phyloP scores from a whole-genome alignment of 2,888 invertebrate genomes.

The Amblyjoppa fuscipennis region DNA sequence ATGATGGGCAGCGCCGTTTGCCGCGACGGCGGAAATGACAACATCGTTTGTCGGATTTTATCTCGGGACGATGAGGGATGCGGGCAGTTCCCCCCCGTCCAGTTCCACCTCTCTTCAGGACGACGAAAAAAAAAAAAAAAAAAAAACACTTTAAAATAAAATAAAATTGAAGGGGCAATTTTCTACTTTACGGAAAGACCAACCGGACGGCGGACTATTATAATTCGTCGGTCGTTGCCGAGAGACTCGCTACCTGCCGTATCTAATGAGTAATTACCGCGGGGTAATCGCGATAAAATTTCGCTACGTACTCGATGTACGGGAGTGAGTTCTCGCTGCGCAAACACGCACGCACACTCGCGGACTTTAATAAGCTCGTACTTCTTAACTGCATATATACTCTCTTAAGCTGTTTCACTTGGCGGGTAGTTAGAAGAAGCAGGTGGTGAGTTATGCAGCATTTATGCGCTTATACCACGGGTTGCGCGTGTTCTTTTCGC shows the following conservation, averaged over 20 bases:
- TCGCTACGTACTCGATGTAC: conserved; percentile 21
- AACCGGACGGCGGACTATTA: conserved; percentile 31
- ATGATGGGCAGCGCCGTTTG: conserved; percentile 34
- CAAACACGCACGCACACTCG: conserved; percentile 25
- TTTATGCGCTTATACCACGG: conserved; percentile 43
- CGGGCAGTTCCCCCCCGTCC: not conserved
- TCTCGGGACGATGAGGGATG: conserved; percentile 18
- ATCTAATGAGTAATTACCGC: conserved; percentile 66
- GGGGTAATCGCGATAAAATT: conserved; percentile 62
- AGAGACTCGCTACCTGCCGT: conserved; percentile 52
- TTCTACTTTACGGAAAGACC: conserved; percentile 25
- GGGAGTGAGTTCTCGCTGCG: conserved; percentile 2
- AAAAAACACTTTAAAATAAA: not conserved
- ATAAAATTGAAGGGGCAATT: conserved; percentile 20
- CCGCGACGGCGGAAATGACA: conserved; percentile 57
- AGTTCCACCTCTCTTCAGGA: not conserved
- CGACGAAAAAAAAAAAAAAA: not conserved
- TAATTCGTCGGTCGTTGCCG: conserved; percentile 9
- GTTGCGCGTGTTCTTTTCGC: conserved; percentile 44
- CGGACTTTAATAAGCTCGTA: conserved; percentile 45
- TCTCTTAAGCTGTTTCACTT: conserved; percentile 55
- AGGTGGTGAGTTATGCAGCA: conserved; percentile 57
- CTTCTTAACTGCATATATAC: conserved; percentile 48
- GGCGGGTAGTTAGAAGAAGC: conserved; percentile 57
- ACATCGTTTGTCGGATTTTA: conserved; percentile 67